Base-by-base conservation (phyloP, 2,888 invertebrate genomes). In the Parelbella ahira region DNA sequence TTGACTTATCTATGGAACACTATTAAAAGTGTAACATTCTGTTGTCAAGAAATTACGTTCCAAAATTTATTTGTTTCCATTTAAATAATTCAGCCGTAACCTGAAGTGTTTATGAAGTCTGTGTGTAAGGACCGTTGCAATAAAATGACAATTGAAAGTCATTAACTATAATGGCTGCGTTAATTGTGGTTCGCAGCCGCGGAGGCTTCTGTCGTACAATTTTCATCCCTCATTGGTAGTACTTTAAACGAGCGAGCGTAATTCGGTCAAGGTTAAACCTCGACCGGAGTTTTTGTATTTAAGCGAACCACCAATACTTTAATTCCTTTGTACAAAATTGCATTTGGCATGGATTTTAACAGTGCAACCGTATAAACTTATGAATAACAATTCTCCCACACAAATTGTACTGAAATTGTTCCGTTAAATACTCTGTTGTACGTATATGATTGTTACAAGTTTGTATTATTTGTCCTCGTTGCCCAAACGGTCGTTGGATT, bases 191-290 rank as follows among this genome's bases (percentile, higher is more conserved):
- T 63, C 52, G 55, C 44, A 52, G 49, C 51, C 51, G 54, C 37
- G 39, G 60, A 57, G 56, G 56, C 58, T 60, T 61, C 51, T 50
- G 52, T 56, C 56, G 56, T 67, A 46, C 49, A 50, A 64, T 68
- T 65, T 66, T 60, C 61, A 58, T 69, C 68, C 66, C 55, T 56
- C 64, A 69, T 61, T 57, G 49, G 49, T 53, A 49, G 49, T 58
- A 55, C 58, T 61, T 55, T 54, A 48, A 55, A 51, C 50, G 59
- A 48, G 39, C 44, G 46, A 37, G 47, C 45, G 45, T 52, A 65
- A 63, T 56, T 60, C 76, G 83, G 83, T 69, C 84, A 84, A 84
- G 84, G 83, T 63, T 64, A 73, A 60, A 60, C 72, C 76, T 71
- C 75, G 83, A 74, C 78, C 77, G 67, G 56, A 43, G 68, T 74